Evolutionary conservation across 2,888 invertebrate species (phyloP), one percentile per base, ranked within the genome.

Genomic region (Leuctra nigra): DNA sequence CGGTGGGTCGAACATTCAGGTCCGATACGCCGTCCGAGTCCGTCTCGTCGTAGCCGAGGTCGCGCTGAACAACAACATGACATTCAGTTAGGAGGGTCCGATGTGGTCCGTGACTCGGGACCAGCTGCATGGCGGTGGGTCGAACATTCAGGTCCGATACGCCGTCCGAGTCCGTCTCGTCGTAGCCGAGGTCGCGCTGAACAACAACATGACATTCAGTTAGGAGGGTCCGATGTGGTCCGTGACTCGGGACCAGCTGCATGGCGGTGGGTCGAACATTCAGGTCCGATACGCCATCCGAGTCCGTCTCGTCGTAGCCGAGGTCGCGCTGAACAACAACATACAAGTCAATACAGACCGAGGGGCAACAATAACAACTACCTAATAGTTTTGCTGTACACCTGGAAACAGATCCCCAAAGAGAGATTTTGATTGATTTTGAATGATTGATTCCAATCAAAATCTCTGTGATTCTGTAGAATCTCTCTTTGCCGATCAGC

Each of bases 41-140:
- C 52, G 83, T 80, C 72, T 85, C 83, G 70, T 91, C 90, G 73
- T 91, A 91, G 54, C 84, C n/a, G n/a, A n/a, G n/a, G n/a, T n/a
- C n/a, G n/a, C n/a, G n/a, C n/a, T n/a, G n/a, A n/a, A n/a, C 86
- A 73, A 90, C 88, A 6, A 82, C 83, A 64, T 81, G 80, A 50
- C 61, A 61, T 22, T 59, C 77, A n/a, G n/a, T n/a, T n/a, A n/a
- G n/a, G 16, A 97, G 78, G 0, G 92, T 91, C 64, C 91, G 76
- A 55, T 70, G 68, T 1, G 83, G 78, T 4, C 82, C 81, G 57
- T 83, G 78, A 59, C 78, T 77, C 18, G 87, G 86, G 56, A 87
- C 82, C 59, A 90, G 75, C 71, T 88, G 84, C 66, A 86, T 81
- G 55, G 87, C 84, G 11, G 86, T 80, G 9, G 86, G 84, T 11